phyloP scores from a whole-genome alignment of 1,140 invertebrate species.

The Helicoverpa zea region DNA sequence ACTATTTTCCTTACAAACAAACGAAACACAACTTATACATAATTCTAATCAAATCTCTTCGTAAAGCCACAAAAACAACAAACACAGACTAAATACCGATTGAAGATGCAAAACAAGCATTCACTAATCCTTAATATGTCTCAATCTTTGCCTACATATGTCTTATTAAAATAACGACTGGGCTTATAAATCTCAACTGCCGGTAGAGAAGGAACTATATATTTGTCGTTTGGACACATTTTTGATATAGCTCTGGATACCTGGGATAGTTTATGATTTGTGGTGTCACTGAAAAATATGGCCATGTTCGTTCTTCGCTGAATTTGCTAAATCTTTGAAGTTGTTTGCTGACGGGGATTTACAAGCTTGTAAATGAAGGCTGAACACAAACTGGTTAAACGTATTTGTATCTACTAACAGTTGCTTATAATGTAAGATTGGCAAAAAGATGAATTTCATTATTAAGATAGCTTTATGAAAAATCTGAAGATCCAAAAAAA shows the following conservation, averaged over 20 bases:
- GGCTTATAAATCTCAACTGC: constrained; percentile 49
- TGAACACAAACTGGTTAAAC: background rate
- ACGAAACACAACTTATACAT: background rate
- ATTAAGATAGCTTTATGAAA: background rate
- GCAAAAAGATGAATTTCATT: too few species aligned
- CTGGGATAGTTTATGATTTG: constrained; percentile 40
- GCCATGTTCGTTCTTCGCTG: constrained; percentile 9
- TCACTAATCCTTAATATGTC: constrained; percentile 39
- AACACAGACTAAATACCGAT: constrained; percentile 24
- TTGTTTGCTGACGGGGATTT: background rate
- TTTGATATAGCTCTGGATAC: constrained; percentile 32
- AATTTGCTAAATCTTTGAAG: constrained; percentile 5
- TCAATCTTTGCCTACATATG: constrained; percentile 54
- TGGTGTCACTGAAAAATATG: constrained; percentile 32
- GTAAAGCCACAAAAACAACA: constrained; percentile 33
- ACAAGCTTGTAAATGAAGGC: background rate
- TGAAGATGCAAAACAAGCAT: constrained; percentile 17
- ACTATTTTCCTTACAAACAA: background rate
- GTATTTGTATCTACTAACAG: too few species aligned
- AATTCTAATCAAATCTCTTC: background rate
- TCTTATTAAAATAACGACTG: constrained; percentile 54
- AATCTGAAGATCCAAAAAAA: background rate
- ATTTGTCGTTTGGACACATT: constrained; percentile 48
- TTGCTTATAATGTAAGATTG: too few species aligned
- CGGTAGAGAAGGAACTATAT: constrained; percentile 44